phyloP scores from a whole-genome alignment of 2,113 vertebrate genomes.

The Noturus placidus region DNA sequence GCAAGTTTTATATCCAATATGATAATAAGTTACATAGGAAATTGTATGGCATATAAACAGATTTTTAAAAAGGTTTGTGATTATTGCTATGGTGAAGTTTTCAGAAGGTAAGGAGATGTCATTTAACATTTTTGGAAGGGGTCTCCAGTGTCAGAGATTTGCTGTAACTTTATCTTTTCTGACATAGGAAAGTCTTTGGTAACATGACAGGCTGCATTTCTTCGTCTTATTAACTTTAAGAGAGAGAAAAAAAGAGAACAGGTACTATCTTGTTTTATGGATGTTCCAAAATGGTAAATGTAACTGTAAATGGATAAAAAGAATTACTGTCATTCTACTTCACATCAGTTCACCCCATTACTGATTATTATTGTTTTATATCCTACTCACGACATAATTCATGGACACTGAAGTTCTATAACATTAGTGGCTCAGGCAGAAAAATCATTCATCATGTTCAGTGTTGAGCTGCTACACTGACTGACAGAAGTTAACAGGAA shows the following conservation, averaged over 20 bases:
- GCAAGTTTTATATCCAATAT: neutral
- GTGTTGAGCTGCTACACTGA: constrained; percentile 2
- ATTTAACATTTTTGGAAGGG: neutral
- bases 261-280: neutral
- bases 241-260: neutral
- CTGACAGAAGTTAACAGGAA: constrained; percentile 30
- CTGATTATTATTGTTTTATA: neutral
- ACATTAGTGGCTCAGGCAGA: neutral
- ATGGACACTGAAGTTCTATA: neutral
- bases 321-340: neutral
- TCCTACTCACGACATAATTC: neutral
- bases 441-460: neutral
- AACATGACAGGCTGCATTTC: neutral
- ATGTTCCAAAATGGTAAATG: neutral
- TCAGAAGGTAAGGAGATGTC: neutral
- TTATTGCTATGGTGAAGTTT: neutral
- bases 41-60: neutral
- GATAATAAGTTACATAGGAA: neutral
- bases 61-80: neutral
- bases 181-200: neutral
- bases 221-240: neutral
- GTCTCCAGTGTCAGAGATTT: neutral
- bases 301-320: neutral
- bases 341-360: neutral
- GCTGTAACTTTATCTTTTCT: neutral